Evolutionary conservation across 2,888 invertebrate species (phyloP).

Genomic region (Watsonalla binaria): DNA sequence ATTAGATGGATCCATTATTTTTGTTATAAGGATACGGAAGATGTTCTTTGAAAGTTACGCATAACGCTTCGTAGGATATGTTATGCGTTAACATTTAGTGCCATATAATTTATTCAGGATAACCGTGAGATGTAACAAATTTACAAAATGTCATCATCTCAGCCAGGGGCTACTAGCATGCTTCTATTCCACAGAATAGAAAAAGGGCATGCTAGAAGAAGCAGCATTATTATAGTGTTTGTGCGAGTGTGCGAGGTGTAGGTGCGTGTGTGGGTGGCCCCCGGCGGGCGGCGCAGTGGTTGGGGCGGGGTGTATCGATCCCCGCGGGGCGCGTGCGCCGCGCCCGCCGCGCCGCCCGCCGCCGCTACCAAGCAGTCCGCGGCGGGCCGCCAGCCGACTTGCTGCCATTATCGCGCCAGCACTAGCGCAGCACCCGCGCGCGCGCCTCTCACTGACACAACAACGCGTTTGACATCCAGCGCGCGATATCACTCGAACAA

Average conservation of each 20-base stretch:
- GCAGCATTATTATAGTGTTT: conserved; percentile 32
- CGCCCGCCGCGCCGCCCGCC: conserved; percentile 47
- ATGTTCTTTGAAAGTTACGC: too few species aligned
- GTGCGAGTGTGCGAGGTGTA: conserved; percentile 28
- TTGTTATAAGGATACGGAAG: too few species aligned
- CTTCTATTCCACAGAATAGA: conserved; percentile 45
- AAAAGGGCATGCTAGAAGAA: conserved; percentile 42
- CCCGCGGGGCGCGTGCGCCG: conserved; percentile 67
- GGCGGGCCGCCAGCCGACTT: conserved; percentile 66
- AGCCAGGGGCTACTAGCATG: too few species aligned
- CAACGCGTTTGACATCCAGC: conserved; percentile 61
- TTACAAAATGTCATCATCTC: too few species aligned
- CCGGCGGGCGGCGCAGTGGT: conserved; percentile 52
- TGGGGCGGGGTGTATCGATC: conserved; percentile 75
- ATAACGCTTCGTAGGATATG: too few species aligned
- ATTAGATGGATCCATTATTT: too few species aligned
- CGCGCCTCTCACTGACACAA: conserved; percentile 16
- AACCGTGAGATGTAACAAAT: too few species aligned
- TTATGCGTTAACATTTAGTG: too few species aligned
- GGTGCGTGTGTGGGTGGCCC: conserved; percentile 38
- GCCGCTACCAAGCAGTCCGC: conserved; percentile 65
- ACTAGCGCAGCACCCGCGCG: conserved; percentile 18
- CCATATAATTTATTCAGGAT: too few species aligned
- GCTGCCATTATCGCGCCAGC: conserved; percentile 28
- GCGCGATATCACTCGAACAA: conserved; percentile 63